Evolutionary conservation across 2,888 invertebrate genomes (phyloP).

Genomic region (Antitype chi): DNA sequence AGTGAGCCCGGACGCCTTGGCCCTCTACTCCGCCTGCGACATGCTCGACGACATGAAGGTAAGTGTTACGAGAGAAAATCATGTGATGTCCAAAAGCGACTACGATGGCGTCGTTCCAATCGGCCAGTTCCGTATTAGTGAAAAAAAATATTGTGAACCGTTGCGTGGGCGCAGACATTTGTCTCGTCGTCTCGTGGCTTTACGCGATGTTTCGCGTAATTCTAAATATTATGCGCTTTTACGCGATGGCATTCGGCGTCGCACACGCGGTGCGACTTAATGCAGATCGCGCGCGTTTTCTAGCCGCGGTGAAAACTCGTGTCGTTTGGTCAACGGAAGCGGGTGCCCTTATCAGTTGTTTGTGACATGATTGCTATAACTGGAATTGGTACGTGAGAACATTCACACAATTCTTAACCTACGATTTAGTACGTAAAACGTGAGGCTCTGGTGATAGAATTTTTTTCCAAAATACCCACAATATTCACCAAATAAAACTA

Average conservation of each 20-base stretch:
- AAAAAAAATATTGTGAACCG: conserved; percentile 72
- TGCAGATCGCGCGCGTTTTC: conserved; percentile 70
- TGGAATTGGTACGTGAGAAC: conserved; percentile 80
- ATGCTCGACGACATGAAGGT: conserved; percentile 90
- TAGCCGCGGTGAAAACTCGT: conserved; percentile 77
- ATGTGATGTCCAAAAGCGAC: conserved; percentile 72
- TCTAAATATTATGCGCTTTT: conserved; percentile 77
- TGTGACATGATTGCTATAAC: conserved; percentile 80
- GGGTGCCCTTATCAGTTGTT: conserved; percentile 84
- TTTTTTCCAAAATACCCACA: conserved; percentile 7
- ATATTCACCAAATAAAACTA: conserved; percentile 5
- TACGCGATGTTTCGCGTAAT: conserved; percentile 73
- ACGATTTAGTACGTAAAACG: conserved; percentile 45
- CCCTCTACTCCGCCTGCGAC: conserved; percentile 86
- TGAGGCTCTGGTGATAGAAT: conserved; percentile 18
- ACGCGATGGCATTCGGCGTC: conserved; percentile 71
- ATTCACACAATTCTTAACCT: conserved; percentile 67
- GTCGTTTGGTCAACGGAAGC: conserved; percentile 80
- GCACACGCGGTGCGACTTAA: conserved; percentile 60
- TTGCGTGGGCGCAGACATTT: conserved; percentile 75
- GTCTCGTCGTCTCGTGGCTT: conserved; percentile 50
- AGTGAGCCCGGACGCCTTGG: conserved; percentile 85
- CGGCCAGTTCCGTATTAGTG: conserved; percentile 75
- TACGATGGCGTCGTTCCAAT: conserved; percentile 76
- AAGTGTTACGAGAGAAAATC: conserved; percentile 72